Evolutionary conservation across 2,113 vertebrate genomes (phyloP), one percentile per base, ranked within the genome.

Genomic region (Excalfactoria chinensis): DNA sequence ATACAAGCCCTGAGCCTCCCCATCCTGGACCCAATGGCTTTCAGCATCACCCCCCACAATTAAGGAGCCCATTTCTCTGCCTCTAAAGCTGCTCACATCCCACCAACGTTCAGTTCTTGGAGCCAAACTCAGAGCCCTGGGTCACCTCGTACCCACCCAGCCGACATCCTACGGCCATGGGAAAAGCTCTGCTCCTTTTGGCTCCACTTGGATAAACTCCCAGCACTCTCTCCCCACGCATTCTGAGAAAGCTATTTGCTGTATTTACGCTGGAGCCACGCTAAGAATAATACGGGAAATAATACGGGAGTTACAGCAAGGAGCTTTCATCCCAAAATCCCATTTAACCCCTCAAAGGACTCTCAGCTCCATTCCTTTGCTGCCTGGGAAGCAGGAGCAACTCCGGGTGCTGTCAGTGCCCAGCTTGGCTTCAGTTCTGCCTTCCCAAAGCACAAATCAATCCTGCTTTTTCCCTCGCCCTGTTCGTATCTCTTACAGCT

Each of bases 71-170:
- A 19, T 56, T 32, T 30, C 59, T 20, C 32, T 21, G 56, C 56
- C 19, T n/a, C 19, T 21, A n/a, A 21, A 58, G 56, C 56, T 7
- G 11, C 32, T 21, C 32, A 20, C 11, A 32, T 59, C n/a, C n/a
- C n/a, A 22, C 32, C 32, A 12, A 5, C 20, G n/a, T 59, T 20
- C n/a, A 58, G 22, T 26, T 66, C 48, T 62, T 0, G 5, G 82
- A 0, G 16, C 1, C 3, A 32, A 20, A 12, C 0, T 1, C 13
- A n/a, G 41, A 40, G 11, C 23, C 25, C 48, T 2, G 0, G 2
- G 32, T n/a, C 56, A 13, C 56, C 20, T 21, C 32, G 3, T 21
- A n/a, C 44, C 53, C 30, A 18, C 30, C 32, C 55, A n/a, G 18
- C 32, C 32, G 5, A 32, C 55, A n/a, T 58, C 55, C 18, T 58